Base-by-base conservation (phyloP, 1,140 invertebrate genomes). In the Ganaspis sp. region DNA sequence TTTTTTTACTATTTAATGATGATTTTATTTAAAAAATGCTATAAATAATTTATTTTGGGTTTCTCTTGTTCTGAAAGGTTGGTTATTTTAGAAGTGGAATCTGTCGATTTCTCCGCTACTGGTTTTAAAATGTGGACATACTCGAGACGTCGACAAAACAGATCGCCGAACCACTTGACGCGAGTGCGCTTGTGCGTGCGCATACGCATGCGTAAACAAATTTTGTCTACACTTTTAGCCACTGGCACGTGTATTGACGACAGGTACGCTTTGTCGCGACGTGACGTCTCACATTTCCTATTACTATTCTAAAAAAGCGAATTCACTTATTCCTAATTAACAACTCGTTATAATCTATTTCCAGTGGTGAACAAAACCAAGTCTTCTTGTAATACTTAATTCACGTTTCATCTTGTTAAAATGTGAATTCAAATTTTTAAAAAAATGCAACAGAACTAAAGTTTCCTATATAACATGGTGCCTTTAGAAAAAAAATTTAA, bases 201-300 rank as follows among this genome's bases (percentile, higher is more conserved):
- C 23, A 29, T 12, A 12, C 58, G 58, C 58, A 64, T 64, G 58
- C 58, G 58, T n/a, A 64, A 64, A 64, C 8, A 64, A 12, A 34
- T 29, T 64, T n/a, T n/a, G 58, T 64, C 23, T 64, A 26, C 26
- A 64, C 58, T 29, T 64, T 29, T 64, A 64, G 26, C n/a, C 23
- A 12, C 12, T 26, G 23, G 54, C 19, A 58, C 54, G 23, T 58
- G 23, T n/a, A 64, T 17, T 64, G 15, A 64, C 58, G 12, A n/a
- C 58, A 64, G 58, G 11, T 17, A 64, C 26, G 58, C 26, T 29
- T 29, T 64, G 58, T 64, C 58, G 58, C 58, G 58, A 64, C 58
- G 58, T 64, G 12, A 34, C 58, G 58, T 64, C 58, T 64, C 58
- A 64, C 11, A 64, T 64, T 64, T 64, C 58, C 58, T 64, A 64